phyloP scores from a whole-genome alignment of 2,113 vertebrate species.

The Cyphomyrus plagiostoma region DNA sequence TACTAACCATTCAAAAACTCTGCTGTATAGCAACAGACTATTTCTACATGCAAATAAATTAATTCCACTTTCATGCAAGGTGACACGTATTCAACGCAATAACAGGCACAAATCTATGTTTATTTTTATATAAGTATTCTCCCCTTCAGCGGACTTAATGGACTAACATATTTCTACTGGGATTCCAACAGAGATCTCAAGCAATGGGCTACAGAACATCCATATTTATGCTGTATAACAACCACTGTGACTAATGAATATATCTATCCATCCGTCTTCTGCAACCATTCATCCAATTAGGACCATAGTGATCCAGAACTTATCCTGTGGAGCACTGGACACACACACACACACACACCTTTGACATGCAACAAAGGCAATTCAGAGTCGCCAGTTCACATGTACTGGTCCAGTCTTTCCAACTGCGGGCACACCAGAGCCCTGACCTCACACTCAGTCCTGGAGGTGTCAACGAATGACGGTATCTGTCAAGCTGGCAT shows the following conservation, averaged over 20 bases:
- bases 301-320: not conserved
- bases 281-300: not conserved
- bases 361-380: not conserved
- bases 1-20: not conserved
- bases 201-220: not conserved
- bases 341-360: not conserved
- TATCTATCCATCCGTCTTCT: not conserved
- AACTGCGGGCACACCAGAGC: not conserved
- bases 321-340: not conserved
- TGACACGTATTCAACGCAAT: not conserved
- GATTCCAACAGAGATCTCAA: not conserved
- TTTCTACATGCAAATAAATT: not conserved
- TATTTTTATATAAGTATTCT: not conserved
- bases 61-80: not conserved
- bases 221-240: not conserved
- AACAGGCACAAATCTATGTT: not conserved
- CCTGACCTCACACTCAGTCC: not conserved
- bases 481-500: not conserved
- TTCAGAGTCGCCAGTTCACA: not conserved
- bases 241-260: not conserved
- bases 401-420: not conserved
- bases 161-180: not conserved
- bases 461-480: not conserved
- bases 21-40: not conserved
- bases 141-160: not conserved